These are phyloP conservation scores for Xestia c-nigrum DNA, from an alignment of 2,888 invertebrate genomes.

Conservation along the genomic window DNA sequence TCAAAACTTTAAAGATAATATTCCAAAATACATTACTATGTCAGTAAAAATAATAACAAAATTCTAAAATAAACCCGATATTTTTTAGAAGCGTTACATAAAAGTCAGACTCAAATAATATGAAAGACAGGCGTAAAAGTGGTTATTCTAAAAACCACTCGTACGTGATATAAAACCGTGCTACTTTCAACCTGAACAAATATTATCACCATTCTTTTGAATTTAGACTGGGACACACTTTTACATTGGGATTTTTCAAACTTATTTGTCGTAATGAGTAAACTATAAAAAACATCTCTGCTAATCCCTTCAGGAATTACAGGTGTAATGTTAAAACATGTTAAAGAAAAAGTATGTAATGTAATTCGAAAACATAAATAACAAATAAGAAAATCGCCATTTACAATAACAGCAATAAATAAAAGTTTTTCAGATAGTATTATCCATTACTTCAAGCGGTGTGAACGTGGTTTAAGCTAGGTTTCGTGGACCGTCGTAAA, in stretches of 20 bases:
- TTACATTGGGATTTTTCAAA: not conserved
- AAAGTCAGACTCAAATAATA: conserved; percentile 18
- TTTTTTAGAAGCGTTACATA: conserved; percentile 11
- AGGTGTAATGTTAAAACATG: not conserved
- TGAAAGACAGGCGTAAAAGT: not conserved
- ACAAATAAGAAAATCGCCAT: not conserved
- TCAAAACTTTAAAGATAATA: not conserved
- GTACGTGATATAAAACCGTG: conserved; percentile 11
- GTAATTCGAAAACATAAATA: not conserved
- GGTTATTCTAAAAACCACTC: conserved; percentile 4
- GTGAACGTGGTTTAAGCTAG: not conserved
- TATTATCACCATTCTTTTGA: not conserved
- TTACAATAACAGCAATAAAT: conserved; percentile 10
- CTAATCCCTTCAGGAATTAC: not conserved
- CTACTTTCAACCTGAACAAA: conserved; percentile 6
- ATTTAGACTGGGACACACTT: too few species aligned
- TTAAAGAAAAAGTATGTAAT: not conserved
- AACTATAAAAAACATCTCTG: not conserved
- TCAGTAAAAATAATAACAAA: not conserved
- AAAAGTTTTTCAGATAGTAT: not conserved
- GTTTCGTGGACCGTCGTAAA: conserved; percentile 20
- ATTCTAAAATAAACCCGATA: not conserved
- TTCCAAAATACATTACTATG: not conserved
- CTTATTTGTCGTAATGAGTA: not conserved
- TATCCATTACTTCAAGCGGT: conserved; percentile 19